Percentiles rank a stretch among this genome's conserved stretches.
Conservation (phyloP, 1,140 invertebrate species). For the Chironomus striatipennis region DNA sequence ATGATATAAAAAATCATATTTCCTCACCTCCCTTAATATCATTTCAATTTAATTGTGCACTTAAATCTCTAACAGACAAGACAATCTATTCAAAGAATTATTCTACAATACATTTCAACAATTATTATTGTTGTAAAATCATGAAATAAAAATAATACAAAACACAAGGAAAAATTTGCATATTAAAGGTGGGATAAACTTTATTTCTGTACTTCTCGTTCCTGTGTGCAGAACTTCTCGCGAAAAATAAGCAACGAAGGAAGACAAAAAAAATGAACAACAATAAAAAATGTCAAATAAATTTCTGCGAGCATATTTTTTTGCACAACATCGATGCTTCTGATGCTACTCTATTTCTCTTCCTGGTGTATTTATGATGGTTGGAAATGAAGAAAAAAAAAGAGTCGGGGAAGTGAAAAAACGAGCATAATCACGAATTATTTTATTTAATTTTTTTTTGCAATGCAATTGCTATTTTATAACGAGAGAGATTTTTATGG, state of each 20-base stretch:
- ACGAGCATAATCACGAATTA: no score
- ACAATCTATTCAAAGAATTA: no score
- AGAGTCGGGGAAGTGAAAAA: no score
- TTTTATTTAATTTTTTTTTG: no score
- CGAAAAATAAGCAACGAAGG: neutral
- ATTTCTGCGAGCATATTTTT: neutral
- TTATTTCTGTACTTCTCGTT: neutral
- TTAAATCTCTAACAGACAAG: no score
- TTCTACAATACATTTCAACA: neutral
- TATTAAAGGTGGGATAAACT: neutral
- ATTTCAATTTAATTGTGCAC: no score
- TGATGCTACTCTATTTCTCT: neutral
- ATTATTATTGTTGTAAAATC: neutral
- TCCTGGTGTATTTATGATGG: no score
- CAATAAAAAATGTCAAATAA: conserved; percentile 10
- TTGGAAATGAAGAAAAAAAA: no score
- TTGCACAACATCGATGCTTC: neutral
- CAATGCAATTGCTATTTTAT: no score
- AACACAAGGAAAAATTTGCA: neutral
- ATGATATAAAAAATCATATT: no score
- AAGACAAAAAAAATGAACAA: neutral
- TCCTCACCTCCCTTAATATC: no score
- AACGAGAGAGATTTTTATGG: neutral
- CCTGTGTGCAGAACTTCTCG: neutral
- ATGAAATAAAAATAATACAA: neutral